Evolutionary conservation across 1,140 invertebrate species (phyloP), one percentile per base, ranked within the genome.

Genomic region (Drosophila tsacasi): DNA sequence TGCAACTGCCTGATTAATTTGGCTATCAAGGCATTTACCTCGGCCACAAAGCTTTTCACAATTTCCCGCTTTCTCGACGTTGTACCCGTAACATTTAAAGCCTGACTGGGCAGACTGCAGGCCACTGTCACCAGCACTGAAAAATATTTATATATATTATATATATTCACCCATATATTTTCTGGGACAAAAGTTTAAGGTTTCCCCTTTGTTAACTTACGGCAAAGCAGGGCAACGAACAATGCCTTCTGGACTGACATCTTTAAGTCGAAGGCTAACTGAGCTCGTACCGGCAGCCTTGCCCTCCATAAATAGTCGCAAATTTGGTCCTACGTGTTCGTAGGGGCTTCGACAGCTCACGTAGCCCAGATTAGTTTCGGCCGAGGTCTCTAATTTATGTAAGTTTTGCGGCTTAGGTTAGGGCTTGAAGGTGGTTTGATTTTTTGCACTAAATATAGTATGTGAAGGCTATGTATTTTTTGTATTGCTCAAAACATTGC

Each of bases 11-110:
- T 32, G 9, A 49, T 62, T 21, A 85, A 69, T 13, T 78, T 62
- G n/a, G 37, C 61, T 60, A 81, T 85, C 9, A 85, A 66, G 12
- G 40, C 23, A 10, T 78, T 68, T 15, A 85, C 74, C 19, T 63
- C 23, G n/a, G 27, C 62, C 44, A 81, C 65, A 65, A 85, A 81
- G 4, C 60, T 52, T 21, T 76, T 72, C 17, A 84, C 49, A 2
- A 84, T 35, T 44, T 65, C 64, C 25, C 57, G 65, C n/a, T 42
- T 44, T 1, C 27, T 19, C 9, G 73, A 62, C 27, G 57, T 44
- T 5, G 47, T 46, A 9, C 23, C 32, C n/a, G 59, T 32, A 15
- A 37, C n/a, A 39, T 15, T 50, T n/a, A 37, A 3, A 2, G 30
- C 3, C 15, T 68, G 64, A 21, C 35, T 66, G 44, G 65, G 65